Conservation (phyloP, 2,113 vertebrate genomes). For the Empidonax traillii region DNA sequence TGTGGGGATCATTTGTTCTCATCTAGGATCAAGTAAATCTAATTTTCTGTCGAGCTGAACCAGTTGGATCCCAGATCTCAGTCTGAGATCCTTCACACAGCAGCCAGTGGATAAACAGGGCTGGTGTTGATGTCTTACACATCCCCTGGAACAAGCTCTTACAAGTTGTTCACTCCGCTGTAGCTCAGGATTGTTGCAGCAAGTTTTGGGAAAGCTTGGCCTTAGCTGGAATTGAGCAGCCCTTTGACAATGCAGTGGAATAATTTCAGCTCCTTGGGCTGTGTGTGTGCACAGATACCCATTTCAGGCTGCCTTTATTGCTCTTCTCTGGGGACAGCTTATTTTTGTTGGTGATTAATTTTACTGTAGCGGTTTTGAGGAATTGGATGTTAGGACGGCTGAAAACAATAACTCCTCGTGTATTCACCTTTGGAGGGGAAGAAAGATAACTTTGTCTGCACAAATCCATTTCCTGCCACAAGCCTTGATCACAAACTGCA, state of each 20-base stretch:
- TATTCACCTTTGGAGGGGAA: not conserved
- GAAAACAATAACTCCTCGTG: not conserved
- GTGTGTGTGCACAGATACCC: not conserved
- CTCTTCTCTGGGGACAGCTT: not conserved
- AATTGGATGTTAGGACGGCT: not conserved
- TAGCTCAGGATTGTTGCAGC: conserved; percentile 7
- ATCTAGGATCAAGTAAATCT: not conserved
- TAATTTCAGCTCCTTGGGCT: not conserved
- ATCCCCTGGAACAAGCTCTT: conserved; percentile 41
- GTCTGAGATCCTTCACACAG: not conserved
- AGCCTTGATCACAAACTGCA: not conserved
- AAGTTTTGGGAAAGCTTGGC: conserved; percentile 21
- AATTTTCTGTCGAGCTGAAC: not conserved
- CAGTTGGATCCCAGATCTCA: not conserved
- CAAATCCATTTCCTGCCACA: not conserved
- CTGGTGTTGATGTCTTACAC: not conserved
- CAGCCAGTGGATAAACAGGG: not conserved
- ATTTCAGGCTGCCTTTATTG: not conserved
- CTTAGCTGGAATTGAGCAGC: not conserved
- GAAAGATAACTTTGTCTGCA: not conserved
- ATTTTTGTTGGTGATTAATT: not conserved
- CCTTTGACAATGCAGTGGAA: conserved; percentile 7
- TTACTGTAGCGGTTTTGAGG: not conserved
- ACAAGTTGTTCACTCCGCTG: not conserved
- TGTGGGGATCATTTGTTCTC: conserved; percentile 25